Conservation (phyloP, 2,113 vertebrate genomes). For the Pithys albifrons region DNA sequence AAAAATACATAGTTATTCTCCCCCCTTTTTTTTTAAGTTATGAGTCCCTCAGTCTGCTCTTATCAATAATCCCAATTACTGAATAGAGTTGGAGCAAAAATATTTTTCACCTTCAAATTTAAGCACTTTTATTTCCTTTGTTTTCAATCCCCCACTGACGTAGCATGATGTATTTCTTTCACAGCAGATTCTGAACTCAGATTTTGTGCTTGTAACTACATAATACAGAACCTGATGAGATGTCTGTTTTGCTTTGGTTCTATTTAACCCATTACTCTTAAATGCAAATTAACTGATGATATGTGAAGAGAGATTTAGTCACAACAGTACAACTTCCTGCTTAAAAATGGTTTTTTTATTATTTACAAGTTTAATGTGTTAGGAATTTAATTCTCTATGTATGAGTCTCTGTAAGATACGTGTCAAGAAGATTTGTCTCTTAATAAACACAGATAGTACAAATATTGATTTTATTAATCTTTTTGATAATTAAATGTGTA, state of each 20-base stretch:
- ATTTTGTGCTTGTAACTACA: not conserved
- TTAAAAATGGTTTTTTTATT: conserved; percentile 9
- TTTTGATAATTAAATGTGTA: conserved; percentile 32
- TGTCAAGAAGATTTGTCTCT: conserved; percentile 10
- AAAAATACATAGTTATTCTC: fast-evolving
- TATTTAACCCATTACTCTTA: not conserved
- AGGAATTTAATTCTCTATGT: not conserved
- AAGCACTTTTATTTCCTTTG: not conserved
- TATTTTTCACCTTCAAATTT: not conserved
- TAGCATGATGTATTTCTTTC: not conserved
- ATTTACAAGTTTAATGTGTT: not conserved
- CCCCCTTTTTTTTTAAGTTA: fast-evolving
- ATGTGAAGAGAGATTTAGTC: not conserved
- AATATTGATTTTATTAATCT: conserved; percentile 31
- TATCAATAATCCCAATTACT: not conserved
- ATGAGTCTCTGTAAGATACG: not conserved
- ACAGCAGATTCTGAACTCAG: not conserved
- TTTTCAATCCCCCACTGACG: not conserved
- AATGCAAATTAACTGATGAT: not conserved
- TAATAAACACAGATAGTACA: conserved; percentile 21
- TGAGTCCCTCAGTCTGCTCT: not conserved
- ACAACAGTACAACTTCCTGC: not conserved
- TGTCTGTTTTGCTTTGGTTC: not conserved
- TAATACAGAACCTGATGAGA: not conserved
- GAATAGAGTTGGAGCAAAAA: not conserved